These are phyloP conservation scores for Chloebia gouldiae DNA, from an alignment of 2,113 vertebrate genomes.

Conservation along the genomic window DNA sequence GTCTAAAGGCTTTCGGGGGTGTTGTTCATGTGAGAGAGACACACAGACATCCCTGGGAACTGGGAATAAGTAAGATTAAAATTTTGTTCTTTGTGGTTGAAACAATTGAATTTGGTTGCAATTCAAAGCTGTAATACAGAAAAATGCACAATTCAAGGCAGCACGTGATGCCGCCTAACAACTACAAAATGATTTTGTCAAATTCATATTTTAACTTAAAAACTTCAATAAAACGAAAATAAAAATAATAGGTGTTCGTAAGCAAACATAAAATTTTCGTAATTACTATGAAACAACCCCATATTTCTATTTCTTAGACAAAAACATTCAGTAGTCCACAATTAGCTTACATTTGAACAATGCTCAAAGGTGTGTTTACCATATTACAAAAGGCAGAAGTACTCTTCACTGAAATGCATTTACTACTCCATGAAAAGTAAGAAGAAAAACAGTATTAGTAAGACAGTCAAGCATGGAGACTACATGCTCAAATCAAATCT, in stretches of 20 bases:
- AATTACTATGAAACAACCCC: neutral
- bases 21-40: neutral
- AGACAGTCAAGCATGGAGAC: neutral
- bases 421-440: neutral
- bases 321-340: neutral
- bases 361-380: neutral
- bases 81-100: neutral
- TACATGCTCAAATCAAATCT: neutral
- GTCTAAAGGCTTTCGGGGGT: neutral
- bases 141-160: neutral
- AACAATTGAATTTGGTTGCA: neutral
- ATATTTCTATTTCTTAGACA: neutral
- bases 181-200: neutral
- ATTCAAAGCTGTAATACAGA: neutral
- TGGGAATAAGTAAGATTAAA: neutral
- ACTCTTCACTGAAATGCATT: neutral
- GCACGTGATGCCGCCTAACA: neutral
- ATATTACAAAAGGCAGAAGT: neutral
- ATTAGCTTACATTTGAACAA: neutral
- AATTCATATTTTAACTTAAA: neutral
- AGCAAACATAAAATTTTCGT: neutral
- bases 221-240: neutral
- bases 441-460: neutral
- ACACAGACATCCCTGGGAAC: neutral
- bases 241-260: neutral